These are phyloP conservation scores for Drosophila recens DNA, from an alignment of 2,888 invertebrate genomes.

Conservation along the genomic window DNA sequence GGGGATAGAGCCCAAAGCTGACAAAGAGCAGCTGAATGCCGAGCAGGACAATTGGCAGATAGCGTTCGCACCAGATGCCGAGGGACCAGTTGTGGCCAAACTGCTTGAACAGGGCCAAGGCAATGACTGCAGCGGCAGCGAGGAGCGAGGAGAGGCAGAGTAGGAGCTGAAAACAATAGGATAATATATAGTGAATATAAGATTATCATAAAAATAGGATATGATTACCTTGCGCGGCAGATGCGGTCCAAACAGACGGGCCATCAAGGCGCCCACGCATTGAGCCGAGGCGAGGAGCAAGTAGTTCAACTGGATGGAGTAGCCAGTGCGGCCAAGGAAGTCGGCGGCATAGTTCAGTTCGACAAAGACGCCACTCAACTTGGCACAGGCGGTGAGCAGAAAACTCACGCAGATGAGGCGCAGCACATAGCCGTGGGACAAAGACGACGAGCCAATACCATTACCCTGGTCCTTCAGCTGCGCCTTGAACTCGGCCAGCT, in stretches of 20 bases:
- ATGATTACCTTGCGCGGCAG: conserved; percentile 74
- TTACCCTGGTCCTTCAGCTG: conserved; percentile 39
- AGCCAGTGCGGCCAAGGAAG: conserved; percentile 55
- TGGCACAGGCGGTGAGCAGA: conserved; percentile 73
- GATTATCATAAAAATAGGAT: neutral
- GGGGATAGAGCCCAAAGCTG: conserved; percentile 78
- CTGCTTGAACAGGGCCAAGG: conserved; percentile 58
- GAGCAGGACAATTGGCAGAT: conserved; percentile 70
- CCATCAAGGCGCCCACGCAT: conserved; percentile 70
- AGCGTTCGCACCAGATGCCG: conserved; percentile 35
- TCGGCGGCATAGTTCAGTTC: conserved; percentile 78
- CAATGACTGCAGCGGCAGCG: conserved; percentile 64
- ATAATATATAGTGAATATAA: neutral
- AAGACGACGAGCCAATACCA: conserved; percentile 31
- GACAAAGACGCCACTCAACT: conserved; percentile 79
- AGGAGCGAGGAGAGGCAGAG: conserved; percentile 70
- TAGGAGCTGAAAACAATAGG: conserved; percentile 59
- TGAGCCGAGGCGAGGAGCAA: conserved; percentile 73
- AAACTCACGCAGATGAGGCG: conserved; percentile 72
- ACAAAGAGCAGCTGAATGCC: conserved; percentile 69
- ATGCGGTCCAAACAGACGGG: conserved; percentile 62
- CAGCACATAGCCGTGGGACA: conserved; percentile 50
- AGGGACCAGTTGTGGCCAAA: conserved; percentile 49
- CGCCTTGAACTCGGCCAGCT: conserved; percentile 71
- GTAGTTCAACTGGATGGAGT: conserved; percentile 60